Evolutionary conservation across 2,888 invertebrate genomes (phyloP), one percentile per base, ranked within the genome.

Genomic region (Xanthorhoe designata): DNA sequence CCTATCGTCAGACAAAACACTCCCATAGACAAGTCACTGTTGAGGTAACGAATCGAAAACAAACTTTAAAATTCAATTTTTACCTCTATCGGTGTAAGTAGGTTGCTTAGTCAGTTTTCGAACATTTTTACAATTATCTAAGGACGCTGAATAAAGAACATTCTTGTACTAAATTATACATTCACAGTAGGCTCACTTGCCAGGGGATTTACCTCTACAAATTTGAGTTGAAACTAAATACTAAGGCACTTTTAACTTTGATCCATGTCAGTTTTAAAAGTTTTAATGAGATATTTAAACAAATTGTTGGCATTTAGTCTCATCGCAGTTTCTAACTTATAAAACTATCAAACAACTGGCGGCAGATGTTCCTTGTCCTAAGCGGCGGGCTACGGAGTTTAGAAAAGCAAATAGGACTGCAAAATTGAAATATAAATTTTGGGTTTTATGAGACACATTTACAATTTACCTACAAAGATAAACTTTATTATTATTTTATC

Each of bases 161-260:
- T n/a, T n/a, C n/a, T n/a, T n/a, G n/a, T 55, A 10, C 38, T 62
- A n/a, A 38, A 62, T 62, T 62, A 56, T 62, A 51, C 56, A 62
- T 62, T 56, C 55, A 45, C 51, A 29, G 50, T 24, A n/a, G n/a
- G 56, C 56, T 62, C 56, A 42, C 56, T 55, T 51, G 29, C 42
- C 56, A 17, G 19, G 51, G 15, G 29, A 56, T 56, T 55, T 62
- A 62, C 57, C 63, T 58, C 32, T 58, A 17, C 29, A 63, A 47
- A 64, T 35, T 58, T 47, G n/a, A 32, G n/a, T 50, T 52, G 17
- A 62, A 58, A 53, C 50, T 52, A 57, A 60, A 63, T 42, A 55
- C n/a, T n/a, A n/a, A n/a, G n/a, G n/a, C n/a, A n/a, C n/a, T n/a
- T n/a, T n/a, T 52, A 63, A 64, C 53, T 38, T 63, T 51, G 29